Base-by-base conservation (phyloP, 2,888 invertebrate genomes). In the Agrochola circellaris region DNA sequence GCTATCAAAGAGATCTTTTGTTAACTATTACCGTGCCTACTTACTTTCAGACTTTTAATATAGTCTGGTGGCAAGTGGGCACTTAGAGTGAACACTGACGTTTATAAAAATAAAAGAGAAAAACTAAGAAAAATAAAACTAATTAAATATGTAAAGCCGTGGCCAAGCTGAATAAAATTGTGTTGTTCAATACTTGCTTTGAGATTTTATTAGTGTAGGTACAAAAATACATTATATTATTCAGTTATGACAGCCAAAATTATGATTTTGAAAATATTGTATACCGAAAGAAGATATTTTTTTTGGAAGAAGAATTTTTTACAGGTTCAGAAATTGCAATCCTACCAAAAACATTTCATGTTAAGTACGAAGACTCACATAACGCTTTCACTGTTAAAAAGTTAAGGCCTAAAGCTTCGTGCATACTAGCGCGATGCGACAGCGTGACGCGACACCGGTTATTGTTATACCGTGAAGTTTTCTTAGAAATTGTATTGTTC, bases 1-100 rank as follows among this genome's bases (percentile, higher is more conserved):
- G 91, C 85, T 91, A 87, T 94, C 94, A 94, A 94, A 95, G 93
- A 90, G 88, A 83, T 88, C 91, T 89, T 92, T 91, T 91, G 89
- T 92, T 77, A 86, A 62, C 51, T 73, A 67, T 69, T 67, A 67
- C 76, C 61, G 72, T 79, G 66, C 79, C 80, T 82, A 80, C 85
- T 82, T 81, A 87, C 77, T 79, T 60, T n/a, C 56, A 79, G 67
- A 81, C 51, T 75, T 80, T 85, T 81, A 83, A 77, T 82, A 88
- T 82, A 87, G 88, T 88, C 87, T 88, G 81, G 73, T 74, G 65
- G 30, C 15, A 77, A 75, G 77, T 68, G 73, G 72, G 54, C 38
- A 73, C 78, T 81, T 74, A 23, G 17, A 45, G 67, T 45, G 64
- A 11, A 70, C 15, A 65, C 26, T 70, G 8, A 4, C 1, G 62